A percentile compares a stretch with the other conserved stretches of the same genome.
Conservation (phyloP, 2,113 vertebrate genomes). For the Equus przewalskii region DNA sequence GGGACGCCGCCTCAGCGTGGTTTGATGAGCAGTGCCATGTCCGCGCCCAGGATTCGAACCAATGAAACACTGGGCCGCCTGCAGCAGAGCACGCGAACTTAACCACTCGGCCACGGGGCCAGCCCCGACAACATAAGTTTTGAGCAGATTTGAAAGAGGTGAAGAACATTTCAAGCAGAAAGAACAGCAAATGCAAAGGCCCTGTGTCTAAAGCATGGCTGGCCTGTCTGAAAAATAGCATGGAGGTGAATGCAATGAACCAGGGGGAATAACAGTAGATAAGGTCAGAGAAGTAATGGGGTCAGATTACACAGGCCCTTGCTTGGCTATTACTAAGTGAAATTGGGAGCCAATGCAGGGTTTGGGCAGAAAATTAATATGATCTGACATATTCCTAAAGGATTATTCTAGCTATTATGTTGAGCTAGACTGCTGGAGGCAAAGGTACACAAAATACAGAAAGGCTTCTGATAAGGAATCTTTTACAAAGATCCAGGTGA, state of each 20-base stretch:
- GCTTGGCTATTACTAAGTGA: not conserved
- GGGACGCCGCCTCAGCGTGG: too few relatives aligned
- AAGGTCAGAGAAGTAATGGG: not conserved
- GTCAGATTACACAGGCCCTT: not conserved
- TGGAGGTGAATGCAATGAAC: not conserved
- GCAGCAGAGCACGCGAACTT: too few relatives aligned
- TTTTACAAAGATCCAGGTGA: not conserved
- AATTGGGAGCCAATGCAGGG: not conserved
- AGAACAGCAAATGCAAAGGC: not conserved
- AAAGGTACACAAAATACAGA: not conserved
- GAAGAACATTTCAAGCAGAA: not conserved
- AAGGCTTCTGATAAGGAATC: not conserved
- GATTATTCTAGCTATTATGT: not conserved
- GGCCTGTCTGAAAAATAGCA: not conserved
- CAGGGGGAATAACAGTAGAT: not conserved
- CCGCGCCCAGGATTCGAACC: too few relatives aligned
- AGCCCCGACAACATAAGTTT: not conserved
- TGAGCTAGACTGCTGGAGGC: not conserved
- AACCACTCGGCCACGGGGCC: too few relatives aligned
- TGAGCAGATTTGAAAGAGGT: constrained; percentile 8
- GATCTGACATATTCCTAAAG: constrained; percentile 4
- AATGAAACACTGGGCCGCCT: too few relatives aligned
- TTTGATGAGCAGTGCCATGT: too few relatives aligned
- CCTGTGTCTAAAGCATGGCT: not conserved
- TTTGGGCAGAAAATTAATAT: not conserved